Percentiles rank a stretch among this genome's conserved stretches.
Conservation (phyloP, 2,113 vertebrate species). For the Malurus elegans region DNA sequence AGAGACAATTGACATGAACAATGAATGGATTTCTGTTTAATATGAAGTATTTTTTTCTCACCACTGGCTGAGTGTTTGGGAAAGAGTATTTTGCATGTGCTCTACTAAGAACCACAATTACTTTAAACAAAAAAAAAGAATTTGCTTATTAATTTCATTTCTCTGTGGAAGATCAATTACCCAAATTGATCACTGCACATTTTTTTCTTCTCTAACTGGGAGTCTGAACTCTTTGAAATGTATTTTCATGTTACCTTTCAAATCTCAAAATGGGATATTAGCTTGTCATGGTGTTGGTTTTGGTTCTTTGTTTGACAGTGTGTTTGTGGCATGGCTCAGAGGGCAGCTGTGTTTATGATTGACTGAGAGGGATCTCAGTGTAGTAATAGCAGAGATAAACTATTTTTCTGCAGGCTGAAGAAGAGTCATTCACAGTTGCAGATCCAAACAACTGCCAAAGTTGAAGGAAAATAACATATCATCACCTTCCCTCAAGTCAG, state of each 20-base stretch:
- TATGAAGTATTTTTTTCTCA: neutral
- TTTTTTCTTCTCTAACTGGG: neutral
- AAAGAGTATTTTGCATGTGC: neutral
- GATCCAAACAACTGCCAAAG: neutral
- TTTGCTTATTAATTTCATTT: neutral
- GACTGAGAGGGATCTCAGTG: neutral
- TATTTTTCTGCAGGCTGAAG: neutral
- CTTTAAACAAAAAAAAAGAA: neutral
- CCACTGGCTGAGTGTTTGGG: neutral
- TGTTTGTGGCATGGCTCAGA: neutral
- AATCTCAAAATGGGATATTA: neutral
- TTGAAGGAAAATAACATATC: neutral
- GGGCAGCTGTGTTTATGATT: neutral
- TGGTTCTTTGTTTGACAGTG: neutral
- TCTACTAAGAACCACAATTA: neutral
- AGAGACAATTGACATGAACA: neutral
- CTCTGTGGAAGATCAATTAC: neutral
- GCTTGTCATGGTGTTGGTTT: neutral
- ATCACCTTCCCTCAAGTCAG: accelerated
- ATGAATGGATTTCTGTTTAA: neutral
- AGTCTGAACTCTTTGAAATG: neutral
- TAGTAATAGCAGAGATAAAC: neutral
- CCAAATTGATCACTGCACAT: neutral
- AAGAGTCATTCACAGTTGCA: neutral
- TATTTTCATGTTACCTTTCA: neutral